Conservation (phyloP, 2,797 vertebrate genomes). For the Otus scops region DNA sequence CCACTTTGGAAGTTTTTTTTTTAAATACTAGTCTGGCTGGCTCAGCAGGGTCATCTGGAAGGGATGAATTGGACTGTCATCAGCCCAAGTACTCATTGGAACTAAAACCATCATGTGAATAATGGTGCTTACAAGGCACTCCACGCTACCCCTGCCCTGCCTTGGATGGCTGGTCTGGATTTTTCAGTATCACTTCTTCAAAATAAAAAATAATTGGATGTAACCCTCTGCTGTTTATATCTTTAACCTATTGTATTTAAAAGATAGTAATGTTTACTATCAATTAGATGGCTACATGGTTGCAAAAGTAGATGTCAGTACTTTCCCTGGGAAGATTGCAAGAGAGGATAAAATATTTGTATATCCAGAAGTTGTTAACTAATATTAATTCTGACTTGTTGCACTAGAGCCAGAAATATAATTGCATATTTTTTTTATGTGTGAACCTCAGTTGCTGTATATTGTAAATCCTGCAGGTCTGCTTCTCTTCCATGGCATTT, state of each 20-base stretch:
- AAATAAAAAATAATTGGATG: neutral
- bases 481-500: neutral
- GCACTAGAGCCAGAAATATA: neutral
- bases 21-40: constrained; percentile 3
- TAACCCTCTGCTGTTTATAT: neutral
- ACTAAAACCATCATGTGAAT: neutral
- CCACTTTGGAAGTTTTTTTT: neutral
- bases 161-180: neutral
- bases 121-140: neutral
- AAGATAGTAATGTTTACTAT: neutral
- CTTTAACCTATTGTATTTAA: neutral
- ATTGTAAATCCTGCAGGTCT: neutral
- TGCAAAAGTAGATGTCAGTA: neutral
- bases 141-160: neutral
- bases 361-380: neutral
- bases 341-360: neutral
- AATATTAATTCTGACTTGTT: neutral
- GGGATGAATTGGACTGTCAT: neutral
- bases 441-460: neutral
- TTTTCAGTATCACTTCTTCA: neutral
- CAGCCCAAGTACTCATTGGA: neutral
- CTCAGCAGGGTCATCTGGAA: constrained; percentile 2
- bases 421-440: neutral
- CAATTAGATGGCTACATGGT: neutral
- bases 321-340: neutral